phyloP scores from a whole-genome alignment of 2,888 invertebrate genomes.

The Apamea sordens region DNA sequence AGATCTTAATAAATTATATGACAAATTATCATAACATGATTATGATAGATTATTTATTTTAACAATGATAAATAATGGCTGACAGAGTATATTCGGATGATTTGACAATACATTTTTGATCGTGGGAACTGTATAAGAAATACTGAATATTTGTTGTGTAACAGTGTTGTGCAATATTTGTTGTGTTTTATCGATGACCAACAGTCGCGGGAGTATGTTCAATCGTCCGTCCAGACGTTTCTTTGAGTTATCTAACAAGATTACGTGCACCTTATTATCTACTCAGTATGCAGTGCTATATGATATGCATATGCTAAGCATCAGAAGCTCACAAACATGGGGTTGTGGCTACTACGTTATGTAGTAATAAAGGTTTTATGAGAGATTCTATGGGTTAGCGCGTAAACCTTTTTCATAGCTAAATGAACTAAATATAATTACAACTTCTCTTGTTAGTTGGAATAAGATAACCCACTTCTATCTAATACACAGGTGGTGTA shows the following conservation, averaged over 20 bases:
- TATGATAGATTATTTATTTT: conserved; percentile 59
- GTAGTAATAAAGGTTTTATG: neutral
- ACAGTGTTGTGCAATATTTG: conserved; percentile 5
- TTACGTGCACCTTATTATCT: conserved; percentile 27
- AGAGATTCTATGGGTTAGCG: no score
- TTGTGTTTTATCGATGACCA: conserved; percentile 28
- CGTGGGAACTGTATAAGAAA: conserved; percentile 53
- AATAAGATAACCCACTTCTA: neutral
- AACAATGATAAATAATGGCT: conserved; percentile 59
- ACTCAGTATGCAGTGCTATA: conserved; percentile 27
- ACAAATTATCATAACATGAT: conserved; percentile 64
- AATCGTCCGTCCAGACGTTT: conserved; percentile 37
- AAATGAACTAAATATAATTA: neutral
- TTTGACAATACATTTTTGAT: conserved; percentile 50
- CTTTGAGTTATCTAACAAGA: conserved; percentile 43
- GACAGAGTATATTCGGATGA: conserved; percentile 24
- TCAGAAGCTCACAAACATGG: neutral
- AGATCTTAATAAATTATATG: conserved; percentile 62
- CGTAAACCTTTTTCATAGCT: no score
- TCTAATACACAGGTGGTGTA: neutral
- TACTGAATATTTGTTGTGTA: conserved; percentile 37
- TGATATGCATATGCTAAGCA: conserved; percentile 2
- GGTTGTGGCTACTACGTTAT: neutral
- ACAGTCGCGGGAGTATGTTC: conserved; percentile 20
- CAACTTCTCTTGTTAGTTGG: neutral